These are phyloP conservation scores for Trisateles emortualis DNA, from an alignment of 2,888 invertebrate species.

Conservation along the genomic window DNA sequence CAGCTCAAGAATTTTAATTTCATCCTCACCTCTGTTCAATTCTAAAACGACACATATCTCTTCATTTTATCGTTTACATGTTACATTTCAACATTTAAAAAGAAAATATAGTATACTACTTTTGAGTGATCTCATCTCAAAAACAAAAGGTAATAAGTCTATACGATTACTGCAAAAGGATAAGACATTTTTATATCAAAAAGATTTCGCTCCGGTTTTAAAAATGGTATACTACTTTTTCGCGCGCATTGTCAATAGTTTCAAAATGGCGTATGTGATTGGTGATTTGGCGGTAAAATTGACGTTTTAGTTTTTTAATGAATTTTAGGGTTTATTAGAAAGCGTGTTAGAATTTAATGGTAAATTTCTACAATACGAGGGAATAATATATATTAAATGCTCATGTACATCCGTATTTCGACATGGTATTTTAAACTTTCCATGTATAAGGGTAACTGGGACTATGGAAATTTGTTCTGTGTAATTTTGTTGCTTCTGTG, in stretches of 20 bases:
- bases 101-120: conserved; percentile 75
- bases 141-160: conserved; percentile 55
- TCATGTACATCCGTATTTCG: conserved; percentile 18
- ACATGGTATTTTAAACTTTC: conserved; percentile 1
- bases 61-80: conserved; percentile 38
- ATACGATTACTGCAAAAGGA: conserved; percentile 48
- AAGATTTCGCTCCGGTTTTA: conserved; percentile 60
- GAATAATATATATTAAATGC: conserved; percentile 51
- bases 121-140: conserved; percentile 50
- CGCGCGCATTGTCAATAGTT: conserved; percentile 22
- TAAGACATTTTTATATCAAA: conserved; percentile 50
- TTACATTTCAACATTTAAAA: conserved; percentile 47
- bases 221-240: conserved; percentile 72
- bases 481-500: no score
- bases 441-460: background rate
- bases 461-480: no score
- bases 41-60: conserved; percentile 33
- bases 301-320: conserved; percentile 27
- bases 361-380: conserved; percentile 59
- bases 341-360: conserved; percentile 51
- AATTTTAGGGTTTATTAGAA: conserved; percentile 50
- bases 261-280: conserved; percentile 52
- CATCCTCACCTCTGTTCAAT: conserved; percentile 12
- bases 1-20: conserved; percentile 33
- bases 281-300: conserved; percentile 1